Percentiles rank a stretch among this genome's conserved stretches.
phyloP scores from a whole-genome alignment of 2,888 invertebrate genomes.

The Amphiduros pacificus region DNA sequence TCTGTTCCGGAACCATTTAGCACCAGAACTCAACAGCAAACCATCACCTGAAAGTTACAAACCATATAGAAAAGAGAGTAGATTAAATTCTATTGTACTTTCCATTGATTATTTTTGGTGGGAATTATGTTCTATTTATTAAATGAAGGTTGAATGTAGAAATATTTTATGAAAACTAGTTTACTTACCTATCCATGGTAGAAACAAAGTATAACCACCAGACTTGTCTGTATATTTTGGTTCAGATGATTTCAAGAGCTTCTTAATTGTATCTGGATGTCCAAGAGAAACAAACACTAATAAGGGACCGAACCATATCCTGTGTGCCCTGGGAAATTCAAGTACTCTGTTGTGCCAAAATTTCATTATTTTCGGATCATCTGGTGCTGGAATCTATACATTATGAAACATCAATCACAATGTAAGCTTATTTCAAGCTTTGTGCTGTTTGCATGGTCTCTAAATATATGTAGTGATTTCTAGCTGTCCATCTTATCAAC shows the following conservation, averaged over 20 bases:
- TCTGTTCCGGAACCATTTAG: conserved; percentile 22
- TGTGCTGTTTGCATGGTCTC: too few relatives aligned
- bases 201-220: neutral
- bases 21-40: conserved; percentile 14
- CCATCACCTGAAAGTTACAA: conserved; percentile 17
- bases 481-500: too few relatives aligned
- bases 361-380: too few relatives aligned
- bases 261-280: conserved; percentile 41
- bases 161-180: neutral
- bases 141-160: neutral
- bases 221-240: neutral
- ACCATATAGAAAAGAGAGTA: neutral
- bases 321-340: neutral
- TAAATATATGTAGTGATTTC: too few relatives aligned
- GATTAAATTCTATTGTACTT: too few relatives aligned
- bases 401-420: too few relatives aligned
- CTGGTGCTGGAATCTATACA: too few relatives aligned
- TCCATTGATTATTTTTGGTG: too few relatives aligned
- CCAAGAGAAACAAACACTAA: conserved; percentile 27
- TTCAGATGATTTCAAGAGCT: conserved; percentile 37
- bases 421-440: too few relatives aligned
- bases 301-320: conserved; percentile 27
- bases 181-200: neutral
- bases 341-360: too few relatives aligned
- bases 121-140: neutral